A percentile compares a stretch with the other conserved stretches of the same genome.
Conservation (phyloP, 1,140 invertebrate species). For the Solenopsis fugax region DNA sequence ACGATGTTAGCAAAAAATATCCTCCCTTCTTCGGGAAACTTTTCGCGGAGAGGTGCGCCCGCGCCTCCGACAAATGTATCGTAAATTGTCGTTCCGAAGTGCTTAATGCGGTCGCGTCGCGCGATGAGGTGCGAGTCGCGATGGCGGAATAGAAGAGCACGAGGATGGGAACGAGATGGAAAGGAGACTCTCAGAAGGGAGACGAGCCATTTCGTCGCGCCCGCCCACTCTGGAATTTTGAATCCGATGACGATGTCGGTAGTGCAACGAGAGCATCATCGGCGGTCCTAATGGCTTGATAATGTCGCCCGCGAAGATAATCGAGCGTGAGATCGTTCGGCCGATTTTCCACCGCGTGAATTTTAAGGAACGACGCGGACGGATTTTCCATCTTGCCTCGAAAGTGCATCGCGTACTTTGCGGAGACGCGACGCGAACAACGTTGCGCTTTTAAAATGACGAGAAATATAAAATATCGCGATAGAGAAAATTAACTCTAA, state of each 20-base stretch:
- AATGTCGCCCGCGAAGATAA: constrained; percentile 83
- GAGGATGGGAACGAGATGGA: constrained; percentile 62
- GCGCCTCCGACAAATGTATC: constrained; percentile 84
- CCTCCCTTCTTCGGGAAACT: constrained; percentile 61
- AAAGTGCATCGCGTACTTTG: constrained; percentile 39
- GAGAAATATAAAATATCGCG: neutral
- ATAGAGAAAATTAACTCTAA: neutral
- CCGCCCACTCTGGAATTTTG: constrained; percentile 75
- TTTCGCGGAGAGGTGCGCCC: constrained; percentile 54
- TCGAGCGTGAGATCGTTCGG: constrained; percentile 82
- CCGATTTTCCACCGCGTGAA: constrained; percentile 65
- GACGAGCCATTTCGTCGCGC: constrained; percentile 72
- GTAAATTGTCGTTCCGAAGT: constrained; percentile 86
- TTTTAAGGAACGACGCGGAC: constrained; percentile 61
- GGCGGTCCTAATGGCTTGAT: constrained; percentile 81
- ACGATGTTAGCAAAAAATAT: constrained; percentile 12
- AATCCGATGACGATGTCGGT: constrained; percentile 78
- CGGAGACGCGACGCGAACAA: neutral
- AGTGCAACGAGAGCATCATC: constrained; percentile 78
- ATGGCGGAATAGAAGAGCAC: constrained; percentile 64
- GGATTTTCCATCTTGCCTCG: constrained; percentile 61
- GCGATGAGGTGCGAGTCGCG: constrained; percentile 67
- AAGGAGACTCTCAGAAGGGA: constrained; percentile 70
- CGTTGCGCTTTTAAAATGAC: constrained; percentile 11
- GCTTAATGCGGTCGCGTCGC: constrained; percentile 83